phyloP scores from a whole-genome alignment of 2,888 invertebrate species.

The Odontomyia ornata region DNA sequence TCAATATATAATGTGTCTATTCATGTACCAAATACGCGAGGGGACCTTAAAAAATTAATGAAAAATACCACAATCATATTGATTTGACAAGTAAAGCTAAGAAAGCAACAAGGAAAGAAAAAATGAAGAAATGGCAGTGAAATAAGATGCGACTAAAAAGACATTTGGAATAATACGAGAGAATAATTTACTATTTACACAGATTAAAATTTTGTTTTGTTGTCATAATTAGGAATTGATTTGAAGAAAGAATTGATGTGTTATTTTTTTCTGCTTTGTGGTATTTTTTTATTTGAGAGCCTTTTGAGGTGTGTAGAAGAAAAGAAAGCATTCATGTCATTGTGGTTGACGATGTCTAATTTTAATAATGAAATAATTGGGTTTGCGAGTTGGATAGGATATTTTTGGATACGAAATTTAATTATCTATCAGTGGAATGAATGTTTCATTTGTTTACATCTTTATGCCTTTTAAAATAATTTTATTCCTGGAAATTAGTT shows the following conservation, averaged over 20 bases:
- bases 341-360: too few species aligned
- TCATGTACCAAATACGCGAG: neutral
- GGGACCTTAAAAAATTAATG: neutral
- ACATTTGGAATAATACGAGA: neutral
- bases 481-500: too few species aligned
- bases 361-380: too few species aligned
- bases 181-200: slow-evolving; percentile 34
- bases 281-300: too few species aligned
- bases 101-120: slow-evolving; percentile 2
- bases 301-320: too few species aligned
- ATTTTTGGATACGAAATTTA: too few species aligned
- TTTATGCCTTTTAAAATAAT: too few species aligned
- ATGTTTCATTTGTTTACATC: too few species aligned
- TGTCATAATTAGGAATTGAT: slow-evolving; percentile 42
- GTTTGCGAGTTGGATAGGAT: too few species aligned
- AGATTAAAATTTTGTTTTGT: slow-evolving; percentile 43
- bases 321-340: too few species aligned
- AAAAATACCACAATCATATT: slow-evolving; percentile 22
- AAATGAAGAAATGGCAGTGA: neutral
- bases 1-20: slow-evolving; percentile 16
- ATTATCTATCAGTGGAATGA: too few species aligned
- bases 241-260: slow-evolving; percentile 26
- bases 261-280: too few species aligned
- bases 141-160: neutral
- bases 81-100: neutral